Evolutionary conservation across 2,888 invertebrate species (phyloP).

Genomic region (Rhyacophila evoluta): DNA sequence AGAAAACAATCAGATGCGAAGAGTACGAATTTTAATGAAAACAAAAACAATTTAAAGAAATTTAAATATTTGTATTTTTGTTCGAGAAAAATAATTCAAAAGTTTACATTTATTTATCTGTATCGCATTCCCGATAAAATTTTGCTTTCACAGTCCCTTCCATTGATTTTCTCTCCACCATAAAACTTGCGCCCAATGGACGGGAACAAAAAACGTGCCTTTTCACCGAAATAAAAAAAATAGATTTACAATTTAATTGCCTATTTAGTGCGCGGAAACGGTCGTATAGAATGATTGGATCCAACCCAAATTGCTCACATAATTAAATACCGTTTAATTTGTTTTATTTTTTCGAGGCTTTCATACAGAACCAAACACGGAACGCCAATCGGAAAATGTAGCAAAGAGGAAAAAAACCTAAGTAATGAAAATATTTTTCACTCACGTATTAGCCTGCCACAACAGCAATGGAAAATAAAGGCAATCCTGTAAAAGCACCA

Average conservation of each 20-base stretch:
- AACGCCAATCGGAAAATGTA: no score
- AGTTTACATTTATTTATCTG: neutral
- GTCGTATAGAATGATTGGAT: neutral
- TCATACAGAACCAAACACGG: no score
- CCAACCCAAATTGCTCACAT: neutral
- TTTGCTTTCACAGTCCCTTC: neutral
- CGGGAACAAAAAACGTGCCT: slow-evolving; percentile 13
- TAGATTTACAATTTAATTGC: slow-evolving; percentile 21
- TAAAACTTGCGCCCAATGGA: neutral
- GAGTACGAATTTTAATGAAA: no score
- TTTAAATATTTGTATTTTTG: no score
- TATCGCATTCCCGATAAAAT: neutral
- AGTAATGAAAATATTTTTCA: no score
- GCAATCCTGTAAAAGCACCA: no score
- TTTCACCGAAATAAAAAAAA: neutral
- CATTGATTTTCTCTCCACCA: neutral
- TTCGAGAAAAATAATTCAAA: neutral
- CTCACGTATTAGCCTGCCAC: no score
- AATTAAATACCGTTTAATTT: neutral
- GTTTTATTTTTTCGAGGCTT: neutral
- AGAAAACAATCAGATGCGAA: no score
- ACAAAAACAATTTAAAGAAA: no score
- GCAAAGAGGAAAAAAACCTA: no score
- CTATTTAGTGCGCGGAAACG: neutral
- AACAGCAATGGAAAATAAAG: no score